A percentile compares a stretch with the other conserved stretches of the same genome.
These are phyloP conservation scores for Corythornis madagascariensis DNA, from an alignment of 2,113 vertebrate species.

Conservation along the genomic window DNA sequence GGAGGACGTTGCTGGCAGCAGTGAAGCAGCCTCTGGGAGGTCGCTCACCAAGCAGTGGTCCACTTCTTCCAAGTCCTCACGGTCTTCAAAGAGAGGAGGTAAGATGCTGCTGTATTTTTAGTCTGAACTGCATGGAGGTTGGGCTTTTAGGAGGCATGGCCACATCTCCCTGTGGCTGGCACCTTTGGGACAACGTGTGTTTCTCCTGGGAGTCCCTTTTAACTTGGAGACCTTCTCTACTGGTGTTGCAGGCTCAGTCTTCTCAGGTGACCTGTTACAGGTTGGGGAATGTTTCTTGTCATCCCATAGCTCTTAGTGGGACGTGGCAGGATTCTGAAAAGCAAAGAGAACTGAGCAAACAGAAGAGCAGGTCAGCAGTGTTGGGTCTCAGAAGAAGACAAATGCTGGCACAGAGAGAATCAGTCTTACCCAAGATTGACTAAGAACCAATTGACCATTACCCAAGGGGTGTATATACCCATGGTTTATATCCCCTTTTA, in stretches of 20 bases:
- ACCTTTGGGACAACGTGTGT: not conserved
- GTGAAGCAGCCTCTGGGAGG: slow-evolving; percentile 81
- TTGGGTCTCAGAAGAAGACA: not conserved
- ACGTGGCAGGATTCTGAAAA: not conserved
- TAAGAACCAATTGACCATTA: too few species aligned
- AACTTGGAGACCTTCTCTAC: not conserved
- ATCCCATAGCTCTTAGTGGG: not conserved
- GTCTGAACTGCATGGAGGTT: not conserved
- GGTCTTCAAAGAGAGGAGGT: slow-evolving; percentile 97
- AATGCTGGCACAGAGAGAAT: not conserved
- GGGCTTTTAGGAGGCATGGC: not conserved
- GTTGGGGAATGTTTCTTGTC: not conserved
- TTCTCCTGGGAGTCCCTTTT: not conserved
- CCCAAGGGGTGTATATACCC: too few species aligned
- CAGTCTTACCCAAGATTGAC: not conserved
- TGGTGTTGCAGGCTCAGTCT: not conserved
- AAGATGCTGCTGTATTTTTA: slow-evolving; percentile 3
- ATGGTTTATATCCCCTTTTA: not conserved
- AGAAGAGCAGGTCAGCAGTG: not conserved
- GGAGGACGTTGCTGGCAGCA: slow-evolving; percentile 68
- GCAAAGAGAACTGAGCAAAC: not conserved
- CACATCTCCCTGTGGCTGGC: not conserved
- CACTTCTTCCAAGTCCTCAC: slow-evolving; percentile 94
- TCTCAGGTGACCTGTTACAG: not conserved
- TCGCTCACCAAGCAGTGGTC: slow-evolving; percentile 98